These are phyloP conservation scores for Centropyge bicolor DNA, from an alignment of 2,797 vertebrate genomes.

Conservation along the genomic window DNA sequence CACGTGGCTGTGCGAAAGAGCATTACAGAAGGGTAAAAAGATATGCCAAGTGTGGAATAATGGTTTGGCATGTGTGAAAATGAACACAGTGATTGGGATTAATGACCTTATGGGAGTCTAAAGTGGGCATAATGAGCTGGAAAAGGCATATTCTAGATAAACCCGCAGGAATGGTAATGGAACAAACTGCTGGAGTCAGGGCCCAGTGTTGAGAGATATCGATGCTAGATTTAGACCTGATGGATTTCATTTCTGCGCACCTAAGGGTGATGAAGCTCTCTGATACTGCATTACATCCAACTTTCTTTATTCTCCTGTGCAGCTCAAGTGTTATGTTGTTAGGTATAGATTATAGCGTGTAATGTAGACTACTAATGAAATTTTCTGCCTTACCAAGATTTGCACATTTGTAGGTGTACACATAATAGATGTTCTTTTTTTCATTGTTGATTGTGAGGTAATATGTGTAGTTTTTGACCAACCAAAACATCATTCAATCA, in stretches of 20 bases:
- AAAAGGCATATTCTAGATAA: constrained; percentile 83
- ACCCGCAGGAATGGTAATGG: constrained; percentile 76
- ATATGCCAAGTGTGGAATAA: constrained; percentile 79
- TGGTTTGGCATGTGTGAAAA: constrained; percentile 82
- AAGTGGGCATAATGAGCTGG: constrained; percentile 84
- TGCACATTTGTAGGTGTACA: background rate
- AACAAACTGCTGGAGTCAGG: constrained; percentile 78
- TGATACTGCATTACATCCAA: constrained; percentile 48
- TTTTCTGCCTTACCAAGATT: background rate
- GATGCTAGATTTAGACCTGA: constrained; percentile 70
- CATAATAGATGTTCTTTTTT: background rate
- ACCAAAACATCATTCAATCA: background rate
- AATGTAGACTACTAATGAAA: constrained; percentile 11
- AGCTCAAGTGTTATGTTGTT: constrained; percentile 20
- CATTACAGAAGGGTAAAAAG: constrained; percentile 72
- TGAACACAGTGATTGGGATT: constrained; percentile 84
- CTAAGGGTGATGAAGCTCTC: constrained; percentile 58
- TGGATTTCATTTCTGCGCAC: constrained; percentile 67
- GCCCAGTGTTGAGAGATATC: constrained; percentile 60
- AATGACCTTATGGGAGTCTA: constrained; percentile 82
- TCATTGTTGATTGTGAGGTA: background rate
- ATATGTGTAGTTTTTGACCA: background rate
- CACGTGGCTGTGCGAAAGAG: constrained; percentile 10
- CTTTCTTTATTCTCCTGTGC: constrained; percentile 10
- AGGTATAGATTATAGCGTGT: constrained; percentile 19